Base-by-base conservation (phyloP, 2,113 vertebrate genomes). In the Neolamprologus modestus region DNA sequence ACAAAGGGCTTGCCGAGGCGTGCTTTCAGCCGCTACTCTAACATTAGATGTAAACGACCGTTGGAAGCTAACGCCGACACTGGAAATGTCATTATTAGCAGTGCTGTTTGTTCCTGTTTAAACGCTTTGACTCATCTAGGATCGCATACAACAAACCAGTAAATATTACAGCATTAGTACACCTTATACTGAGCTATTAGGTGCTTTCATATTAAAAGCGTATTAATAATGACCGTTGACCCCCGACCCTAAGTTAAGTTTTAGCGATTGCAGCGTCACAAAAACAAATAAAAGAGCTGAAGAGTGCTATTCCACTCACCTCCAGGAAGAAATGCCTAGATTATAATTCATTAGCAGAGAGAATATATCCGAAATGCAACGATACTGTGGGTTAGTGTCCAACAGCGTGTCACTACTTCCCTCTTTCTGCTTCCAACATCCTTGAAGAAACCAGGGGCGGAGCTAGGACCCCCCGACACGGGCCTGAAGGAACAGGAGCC, bases 371-470 rank as follows among this genome's bases (percentile, higher is more conserved):
- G 42, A 54, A n/a, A 55, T 31, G 17, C 24, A 7, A 4, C 71
- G 31, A 7, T 16, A 66, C 33, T 40, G 71, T 13, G 3, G 14
- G n/a, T 10, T n/a, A 35, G 47, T 59, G 76, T 88, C 85, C 79
- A 19, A 63, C 81, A 10, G 53, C 5, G 37, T 81, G 28, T 83
- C 59, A 33, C 59, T 37, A 94, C 93, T 95, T 94, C 93, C 95
- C 95, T 90, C 80, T 94, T 93, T 88, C 71, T 81, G 40, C 80
- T 66, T 83, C 86, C 89, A 81, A 92, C 89, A 89, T 93, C 93
- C 91, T 88, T 26, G 10, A 80, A 10, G 86, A 45, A 6, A 83
- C 76, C 61, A 9, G 53, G 85, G 94, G 95, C 82, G 94, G 95
- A 89, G 94, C 21, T 87, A 40, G 21, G 35, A 14, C 42, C 45